These are phyloP conservation scores for Macrophya alboannulata DNA, from an alignment of 2,888 invertebrate genomes.

Conservation along the genomic window DNA sequence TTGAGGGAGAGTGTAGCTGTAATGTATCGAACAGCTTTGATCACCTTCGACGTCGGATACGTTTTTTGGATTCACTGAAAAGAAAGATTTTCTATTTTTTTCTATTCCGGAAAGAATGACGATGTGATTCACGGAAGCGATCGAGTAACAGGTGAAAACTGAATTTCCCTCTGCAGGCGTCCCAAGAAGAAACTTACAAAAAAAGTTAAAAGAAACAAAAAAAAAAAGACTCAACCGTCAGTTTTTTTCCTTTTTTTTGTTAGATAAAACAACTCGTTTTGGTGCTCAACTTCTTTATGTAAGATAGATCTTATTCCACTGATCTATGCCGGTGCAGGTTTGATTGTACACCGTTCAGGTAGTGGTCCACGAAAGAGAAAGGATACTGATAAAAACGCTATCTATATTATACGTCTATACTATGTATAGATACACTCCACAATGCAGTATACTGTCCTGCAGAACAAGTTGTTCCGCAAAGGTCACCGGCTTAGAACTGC, in stretches of 20 bases:
- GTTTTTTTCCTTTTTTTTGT: not conserved
- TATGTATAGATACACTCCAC: not conserved
- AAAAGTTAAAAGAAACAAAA: not conserved
- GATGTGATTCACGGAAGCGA: not conserved
- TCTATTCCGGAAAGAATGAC: not conserved
- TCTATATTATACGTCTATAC: slow-evolving; percentile 13
- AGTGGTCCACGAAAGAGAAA: slow-evolving; percentile 59
- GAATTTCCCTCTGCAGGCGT: not conserved
- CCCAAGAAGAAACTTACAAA: not conserved
- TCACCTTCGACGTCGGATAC: not conserved
- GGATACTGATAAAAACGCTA: slow-evolving; percentile 57
- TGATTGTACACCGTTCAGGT: slow-evolving; percentile 34
- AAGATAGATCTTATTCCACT: slow-evolving; percentile 25
- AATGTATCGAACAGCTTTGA: not conserved
- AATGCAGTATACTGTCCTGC: slow-evolving; percentile 21
- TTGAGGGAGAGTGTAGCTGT: not conserved
- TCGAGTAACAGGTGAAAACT: slow-evolving; percentile 25
- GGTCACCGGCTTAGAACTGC: slow-evolving; percentile 25
- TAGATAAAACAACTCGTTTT: slow-evolving; percentile 23
- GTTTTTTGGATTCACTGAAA: not conserved
- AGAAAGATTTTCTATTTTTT: not conserved
- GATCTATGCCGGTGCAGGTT: slow-evolving; percentile 34
- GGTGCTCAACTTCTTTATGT: slow-evolving; percentile 33
- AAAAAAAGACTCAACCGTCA: not conserved
- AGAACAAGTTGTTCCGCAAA: slow-evolving; percentile 44